Conservation (phyloP, 2,797 vertebrate genomes). For the Coreius guichenoti region DNA sequence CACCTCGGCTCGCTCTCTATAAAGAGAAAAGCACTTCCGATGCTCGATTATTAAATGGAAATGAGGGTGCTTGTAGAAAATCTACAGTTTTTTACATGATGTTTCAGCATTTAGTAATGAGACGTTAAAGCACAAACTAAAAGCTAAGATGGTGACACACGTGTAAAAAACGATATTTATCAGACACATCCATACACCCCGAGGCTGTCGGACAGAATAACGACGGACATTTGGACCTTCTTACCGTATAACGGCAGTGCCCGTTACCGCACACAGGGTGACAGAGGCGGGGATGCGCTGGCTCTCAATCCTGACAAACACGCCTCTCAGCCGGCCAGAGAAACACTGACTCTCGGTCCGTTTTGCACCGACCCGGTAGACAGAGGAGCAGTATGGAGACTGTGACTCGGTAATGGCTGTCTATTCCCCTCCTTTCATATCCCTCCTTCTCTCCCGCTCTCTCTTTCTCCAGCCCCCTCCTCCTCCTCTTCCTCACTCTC, state of each 20-base stretch:
- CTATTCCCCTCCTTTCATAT: slow-evolving; percentile 64
- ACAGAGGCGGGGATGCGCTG: slow-evolving; percentile 59
- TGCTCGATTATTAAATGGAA: slow-evolving; percentile 5
- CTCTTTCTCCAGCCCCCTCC: slow-evolving; percentile 50
- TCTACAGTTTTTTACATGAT: background rate
- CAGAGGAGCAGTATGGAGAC: slow-evolving; percentile 50
- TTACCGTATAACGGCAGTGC: slow-evolving; percentile 64
- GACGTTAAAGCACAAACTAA: background rate
- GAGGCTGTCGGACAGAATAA: slow-evolving; percentile 5
- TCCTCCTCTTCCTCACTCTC: slow-evolving; percentile 48
- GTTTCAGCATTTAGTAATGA: background rate
- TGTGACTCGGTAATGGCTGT: slow-evolving; percentile 64
- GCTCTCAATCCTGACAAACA: slow-evolving; percentile 35
- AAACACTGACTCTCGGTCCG: slow-evolving; percentile 31
- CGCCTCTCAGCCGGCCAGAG: slow-evolving; percentile 15
- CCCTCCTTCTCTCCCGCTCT: slow-evolving; percentile 60
- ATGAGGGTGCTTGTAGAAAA: background rate
- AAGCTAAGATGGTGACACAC: slow-evolving; percentile 4
- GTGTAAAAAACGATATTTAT: background rate
- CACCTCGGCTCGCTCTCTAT: background rate
- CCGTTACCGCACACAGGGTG: slow-evolving; percentile 50
- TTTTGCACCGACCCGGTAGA: slow-evolving; percentile 51
- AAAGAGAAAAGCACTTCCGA: slow-evolving; percentile 13
- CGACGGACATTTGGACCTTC: slow-evolving; percentile 47
- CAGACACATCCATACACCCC: slow-evolving; percentile 28